Base-by-base conservation (phyloP, 1,140 invertebrate genomes). In the Cydia amplana region DNA sequence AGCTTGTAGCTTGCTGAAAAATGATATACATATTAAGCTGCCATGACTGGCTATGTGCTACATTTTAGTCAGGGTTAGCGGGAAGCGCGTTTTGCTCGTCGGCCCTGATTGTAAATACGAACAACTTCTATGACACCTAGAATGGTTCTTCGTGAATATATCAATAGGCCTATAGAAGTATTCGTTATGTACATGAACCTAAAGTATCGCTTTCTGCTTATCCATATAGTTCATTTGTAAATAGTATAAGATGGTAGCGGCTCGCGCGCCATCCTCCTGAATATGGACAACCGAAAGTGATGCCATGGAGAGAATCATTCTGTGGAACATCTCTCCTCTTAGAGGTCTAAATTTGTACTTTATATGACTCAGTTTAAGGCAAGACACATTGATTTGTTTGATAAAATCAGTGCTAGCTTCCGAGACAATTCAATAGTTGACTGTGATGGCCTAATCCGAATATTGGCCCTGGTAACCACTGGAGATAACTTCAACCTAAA, bases 101-200 rank as follows among this genome's bases (percentile, higher is more conserved):
- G 81, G 74, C 70, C 75, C 80, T 72, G 74, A 76, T 82, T 87
- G 83, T 87, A 90, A 87, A 91, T 89, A 88, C 75, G 85, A 82
- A 85, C 78, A 77, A 87, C 87, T 89, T 88, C 78, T 73, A 74
- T 81, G 81, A 83, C 78, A 87, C 88, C 89, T 89, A 74, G 65
- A 77, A 79, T 78, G 75, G 77, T 84, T 81, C 79, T 83, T 82
- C 78, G 78, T 78, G 77, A 84, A 79, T 78, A 80, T 82, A 78
- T 80, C 78, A 85, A 85, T 85, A 88, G 84, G 84, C 85, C 84
- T 86, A 77, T 78, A 80, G 79, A 60, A 76, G 65, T 77, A 63
- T 51, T 77, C 77, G 73, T 77, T 79, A 74, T 77, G 75, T 78
- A 78, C 77, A 76, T 74, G 77, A 70, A 77, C 65, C 32, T 74